Evolutionary conservation across 2,113 vertebrate species (phyloP).

Genomic region (Hylia prasina): DNA sequence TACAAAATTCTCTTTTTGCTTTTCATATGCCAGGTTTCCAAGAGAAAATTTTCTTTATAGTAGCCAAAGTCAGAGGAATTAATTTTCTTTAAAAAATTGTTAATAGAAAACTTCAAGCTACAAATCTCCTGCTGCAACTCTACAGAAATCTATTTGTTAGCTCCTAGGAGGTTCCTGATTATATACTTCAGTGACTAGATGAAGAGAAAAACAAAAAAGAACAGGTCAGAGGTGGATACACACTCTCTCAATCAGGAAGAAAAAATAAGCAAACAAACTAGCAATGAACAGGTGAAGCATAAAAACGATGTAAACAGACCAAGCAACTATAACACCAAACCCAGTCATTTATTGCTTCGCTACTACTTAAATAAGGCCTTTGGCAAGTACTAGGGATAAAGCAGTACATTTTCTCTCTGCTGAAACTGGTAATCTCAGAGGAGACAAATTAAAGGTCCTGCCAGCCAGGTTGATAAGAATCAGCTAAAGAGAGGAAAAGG

Average conservation of each 20-base stretch:
- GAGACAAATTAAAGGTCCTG: conserved; percentile 18
- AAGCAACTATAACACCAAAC: not conserved
- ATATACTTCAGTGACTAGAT: not conserved
- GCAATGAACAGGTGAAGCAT: not conserved
- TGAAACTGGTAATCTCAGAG: not conserved
- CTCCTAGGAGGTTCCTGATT: not conserved
- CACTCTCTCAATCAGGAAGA: not conserved
- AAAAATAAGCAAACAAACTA: conserved; percentile 41
- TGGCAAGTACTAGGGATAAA: not conserved
- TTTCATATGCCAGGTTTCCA: not conserved
- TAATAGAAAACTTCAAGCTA: not conserved
- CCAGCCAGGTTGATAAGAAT: not conserved
- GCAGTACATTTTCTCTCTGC: not conserved
- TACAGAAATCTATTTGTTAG: not conserved
- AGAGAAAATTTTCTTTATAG: not conserved
- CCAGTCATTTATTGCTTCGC: conserved; percentile 3
- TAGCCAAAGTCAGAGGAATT: not conserved
- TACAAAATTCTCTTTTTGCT: not conserved
- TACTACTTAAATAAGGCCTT: not conserved
- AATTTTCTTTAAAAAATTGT: rapidly evolving
- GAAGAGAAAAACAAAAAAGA: not conserved
- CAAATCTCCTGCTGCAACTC: not conserved
- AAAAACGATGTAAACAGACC: not conserved
- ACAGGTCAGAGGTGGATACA: not conserved
- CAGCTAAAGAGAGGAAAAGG: not conserved